Evolutionary conservation across 2,113 vertebrate genomes (phyloP), one percentile per base, ranked within the genome.

Genomic region (Litocranius walleri): DNA sequence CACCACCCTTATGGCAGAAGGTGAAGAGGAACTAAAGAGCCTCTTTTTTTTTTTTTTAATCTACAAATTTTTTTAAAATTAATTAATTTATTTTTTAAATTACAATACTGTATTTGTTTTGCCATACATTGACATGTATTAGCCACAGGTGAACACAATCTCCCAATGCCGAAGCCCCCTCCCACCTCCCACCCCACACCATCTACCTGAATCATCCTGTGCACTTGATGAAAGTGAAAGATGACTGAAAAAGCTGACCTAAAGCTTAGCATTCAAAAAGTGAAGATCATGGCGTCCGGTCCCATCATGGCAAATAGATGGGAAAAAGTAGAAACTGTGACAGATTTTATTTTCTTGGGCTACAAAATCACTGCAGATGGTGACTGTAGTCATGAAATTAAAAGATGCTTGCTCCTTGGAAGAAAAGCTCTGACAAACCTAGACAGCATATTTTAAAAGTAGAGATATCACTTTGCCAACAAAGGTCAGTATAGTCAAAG

Each of bases 281-380:
- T 0, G 3, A 71, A 71, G 67, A 71, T 71, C n/a, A 23, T 71
- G 67, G 67, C 19, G 0, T 71, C 10, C 0, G 1, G n/a, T 23
- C 67, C n/a, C 67, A 71, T 71, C n/a, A 71, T 71, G n/a, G n/a
- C 67, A 71, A 71, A 23, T 40, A 71, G n/a, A 23, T 40, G 67
- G 67, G n/a, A 23, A 71, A 71, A 71, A 40, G 67, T 71, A 71
- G 67, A 71, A 71, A 71, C 19, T 40, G n/a, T 40, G 67, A 71
- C 19, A 71, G 67, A 71, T 12, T 71, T 71, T 71, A 71, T 71
- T 23, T 36, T 23, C 17, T 36, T 36, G n/a, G 17, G n/a, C 67
- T 71, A 21, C 17, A 71, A 23, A 71, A 71, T 40, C 67, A 71
- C 67, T 71, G 67, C 19, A 71, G n/a, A 71, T 40, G 19, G 19